Conservation (phyloP, 23 tunicate species). For the Trididemnum clinides region DNA sequence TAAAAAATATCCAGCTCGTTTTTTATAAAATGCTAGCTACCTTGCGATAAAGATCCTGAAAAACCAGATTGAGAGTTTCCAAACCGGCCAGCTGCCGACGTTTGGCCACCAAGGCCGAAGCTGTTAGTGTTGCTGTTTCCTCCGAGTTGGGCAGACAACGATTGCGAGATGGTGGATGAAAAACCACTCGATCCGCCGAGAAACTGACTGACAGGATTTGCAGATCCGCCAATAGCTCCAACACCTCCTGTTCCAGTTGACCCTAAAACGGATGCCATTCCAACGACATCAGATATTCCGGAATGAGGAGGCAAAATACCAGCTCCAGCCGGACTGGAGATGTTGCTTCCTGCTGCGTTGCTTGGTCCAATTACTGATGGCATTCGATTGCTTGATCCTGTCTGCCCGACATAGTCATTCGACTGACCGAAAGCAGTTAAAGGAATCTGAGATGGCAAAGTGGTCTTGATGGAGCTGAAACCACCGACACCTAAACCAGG, state of each 20-base stretch:
- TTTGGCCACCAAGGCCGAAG: conserved; percentile 52
- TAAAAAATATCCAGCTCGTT: too few relatives aligned
- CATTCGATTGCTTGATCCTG: conserved; percentile 1
- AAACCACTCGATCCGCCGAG: conserved; percentile 34
- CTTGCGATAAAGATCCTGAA: conserved; percentile 51
- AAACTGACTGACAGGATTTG: conserved; percentile 43
- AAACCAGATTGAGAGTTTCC: conserved; percentile 71
- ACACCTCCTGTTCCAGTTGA: conserved; percentile 30
- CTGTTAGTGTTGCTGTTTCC: conserved; percentile 39
- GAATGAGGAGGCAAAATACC: conserved; percentile 42
- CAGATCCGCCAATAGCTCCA: conserved; percentile 60
- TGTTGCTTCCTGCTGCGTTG: conserved; percentile 42
- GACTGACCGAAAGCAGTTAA: conserved; percentile 37
- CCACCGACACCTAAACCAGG: conserved; percentile 36
- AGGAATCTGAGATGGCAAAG: not conserved
- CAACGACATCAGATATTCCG: conserved; percentile 31
- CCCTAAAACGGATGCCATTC: conserved; percentile 30
- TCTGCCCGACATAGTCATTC: not conserved
- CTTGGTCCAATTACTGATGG: conserved; percentile 35
- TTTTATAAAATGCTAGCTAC: too few relatives aligned
- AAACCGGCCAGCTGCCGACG: conserved; percentile 26
- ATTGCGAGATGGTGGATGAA: conserved; percentile 24
- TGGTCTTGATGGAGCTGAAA: conserved; percentile 21
- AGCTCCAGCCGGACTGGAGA: conserved; percentile 67
- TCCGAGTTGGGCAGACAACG: conserved; percentile 26